A percentile compares a stretch with the other conserved stretches of the same genome.
Conservation (phyloP, 2,113 vertebrate species). For the Dinomys branickii region DNA sequence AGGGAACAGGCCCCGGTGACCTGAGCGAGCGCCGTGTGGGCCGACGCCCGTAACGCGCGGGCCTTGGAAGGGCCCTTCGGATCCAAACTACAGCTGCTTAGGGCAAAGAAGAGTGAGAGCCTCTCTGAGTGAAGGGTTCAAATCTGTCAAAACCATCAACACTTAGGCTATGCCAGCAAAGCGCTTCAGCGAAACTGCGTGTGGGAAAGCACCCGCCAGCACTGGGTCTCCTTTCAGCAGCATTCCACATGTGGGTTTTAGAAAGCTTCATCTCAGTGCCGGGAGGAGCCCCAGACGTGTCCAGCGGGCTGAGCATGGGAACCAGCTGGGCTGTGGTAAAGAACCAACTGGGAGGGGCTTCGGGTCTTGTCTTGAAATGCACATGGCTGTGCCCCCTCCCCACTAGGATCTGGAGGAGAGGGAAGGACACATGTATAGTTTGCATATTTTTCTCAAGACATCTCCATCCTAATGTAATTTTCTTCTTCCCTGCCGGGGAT, state of each 20-base stretch:
- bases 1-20: too few species aligned
- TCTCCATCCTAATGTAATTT: neutral
- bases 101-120: neutral
- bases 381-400: neutral
- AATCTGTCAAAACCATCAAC: neutral
- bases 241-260: too few species aligned
- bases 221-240: neutral
- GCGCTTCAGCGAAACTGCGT: neutral
- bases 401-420: neutral
- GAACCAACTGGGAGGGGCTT: neutral
- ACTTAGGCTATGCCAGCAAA: neutral
- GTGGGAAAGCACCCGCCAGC: neutral
- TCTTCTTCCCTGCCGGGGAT: neutral
- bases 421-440: neutral
- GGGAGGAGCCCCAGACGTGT: neutral
- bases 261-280: neutral
- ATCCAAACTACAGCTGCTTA: neutral
- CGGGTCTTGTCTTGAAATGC: neutral
- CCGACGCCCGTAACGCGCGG: neutral
- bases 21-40: neutral
- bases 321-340: neutral
- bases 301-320: neutral
- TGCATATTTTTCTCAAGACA: neutral
- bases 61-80: neutral
- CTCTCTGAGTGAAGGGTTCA: conserved; percentile 4